Evolutionary conservation across 2,797 vertebrate genomes (phyloP), one percentile per base, ranked within the genome.

Genomic region (Aselliscus stoliczkanus): DNA sequence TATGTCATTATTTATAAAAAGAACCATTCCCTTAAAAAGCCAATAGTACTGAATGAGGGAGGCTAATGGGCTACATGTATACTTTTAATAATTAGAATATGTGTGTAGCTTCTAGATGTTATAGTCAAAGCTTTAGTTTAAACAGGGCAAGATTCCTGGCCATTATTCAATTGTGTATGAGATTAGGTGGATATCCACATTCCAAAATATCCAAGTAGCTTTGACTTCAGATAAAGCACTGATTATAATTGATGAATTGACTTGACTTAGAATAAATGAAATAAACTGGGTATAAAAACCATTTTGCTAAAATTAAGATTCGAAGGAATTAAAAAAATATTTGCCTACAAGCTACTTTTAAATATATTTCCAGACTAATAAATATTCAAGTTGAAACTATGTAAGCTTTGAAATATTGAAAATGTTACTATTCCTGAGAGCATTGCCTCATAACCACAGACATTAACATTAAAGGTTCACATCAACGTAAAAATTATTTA

Each of bases 241-340:
- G 25, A 91, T 1, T 62, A 14, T 60, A 84, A 88, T 13, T 72
- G 31, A 42, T 92, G 39, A 95, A 90, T 37, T 75, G 20, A 87
- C 77, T 96, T 90, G 54, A 21, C 15, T 1, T 47, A 83, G 79
- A 93, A 75, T 89, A 88, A 83, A 64, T 80, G 50, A 84, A 84
- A 56, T 90, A 85, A 82, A 67, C 37, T 56, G 8, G 47, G 25
- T 47, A 52, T 82, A 90, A 88, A 90, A 67, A 25, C 65, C 1
- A 11, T 80, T 75, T 92, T 69, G 25, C 15, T 75, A 70, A 95
- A 93, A 67, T 34, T 73, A 93, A 27, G 29, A n/a, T 58, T 84
- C 94, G 37, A 69, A 86, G 37, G 31, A 84, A 84, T 92, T 83
- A 73, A 73, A 42, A 82, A 2, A 72, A n/a, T 90, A 95, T 95